Percentiles rank a stretch among this genome's conserved stretches.
phyloP scores from a whole-genome alignment of 2,888 invertebrate species.

The Salpingus planirostris region DNA sequence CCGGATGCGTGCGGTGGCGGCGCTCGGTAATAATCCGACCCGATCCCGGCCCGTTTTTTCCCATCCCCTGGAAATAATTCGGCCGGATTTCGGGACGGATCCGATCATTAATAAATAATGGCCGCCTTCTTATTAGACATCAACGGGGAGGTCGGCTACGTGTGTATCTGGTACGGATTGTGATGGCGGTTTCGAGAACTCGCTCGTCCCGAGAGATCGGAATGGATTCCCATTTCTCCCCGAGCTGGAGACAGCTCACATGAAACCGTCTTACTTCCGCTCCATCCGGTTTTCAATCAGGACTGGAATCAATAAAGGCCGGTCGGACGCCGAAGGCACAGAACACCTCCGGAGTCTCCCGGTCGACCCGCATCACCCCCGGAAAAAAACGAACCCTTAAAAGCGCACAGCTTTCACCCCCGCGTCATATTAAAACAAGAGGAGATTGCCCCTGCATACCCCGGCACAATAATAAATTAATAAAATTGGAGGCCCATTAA shows the following conservation, averaged over 20 bases:
- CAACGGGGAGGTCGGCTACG: constrained; percentile 9
- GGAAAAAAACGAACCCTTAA: constrained; percentile 18
- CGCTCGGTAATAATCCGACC: too few relatives aligned
- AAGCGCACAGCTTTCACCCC: not conserved
- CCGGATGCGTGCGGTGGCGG: too few relatives aligned
- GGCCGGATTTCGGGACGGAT: too few relatives aligned
- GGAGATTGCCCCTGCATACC: too few relatives aligned
- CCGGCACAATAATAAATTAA: too few relatives aligned
- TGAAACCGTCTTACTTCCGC: constrained; percentile 39
- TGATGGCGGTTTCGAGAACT: constrained; percentile 16
- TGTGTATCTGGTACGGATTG: constrained; percentile 10
- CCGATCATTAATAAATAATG: constrained; percentile 13
- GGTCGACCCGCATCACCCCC: constrained; percentile 15
- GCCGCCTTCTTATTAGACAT: constrained; percentile 13
- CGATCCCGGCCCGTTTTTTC: too few relatives aligned
- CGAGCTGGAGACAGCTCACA: constrained; percentile 31
- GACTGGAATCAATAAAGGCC: constrained; percentile 34
- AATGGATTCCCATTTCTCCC: constrained; percentile 32
- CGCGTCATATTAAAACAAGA: not conserved
- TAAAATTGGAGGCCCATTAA: too few relatives aligned
- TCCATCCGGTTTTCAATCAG: constrained; percentile 42
- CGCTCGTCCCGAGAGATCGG: constrained; percentile 24
- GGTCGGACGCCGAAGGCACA: constrained; percentile 17
- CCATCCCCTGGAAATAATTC: too few relatives aligned
- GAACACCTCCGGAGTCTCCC: constrained; percentile 16